Evolutionary conservation across 1,140 invertebrate species (phyloP).

Genomic region (Cyclargus thomasi): DNA sequence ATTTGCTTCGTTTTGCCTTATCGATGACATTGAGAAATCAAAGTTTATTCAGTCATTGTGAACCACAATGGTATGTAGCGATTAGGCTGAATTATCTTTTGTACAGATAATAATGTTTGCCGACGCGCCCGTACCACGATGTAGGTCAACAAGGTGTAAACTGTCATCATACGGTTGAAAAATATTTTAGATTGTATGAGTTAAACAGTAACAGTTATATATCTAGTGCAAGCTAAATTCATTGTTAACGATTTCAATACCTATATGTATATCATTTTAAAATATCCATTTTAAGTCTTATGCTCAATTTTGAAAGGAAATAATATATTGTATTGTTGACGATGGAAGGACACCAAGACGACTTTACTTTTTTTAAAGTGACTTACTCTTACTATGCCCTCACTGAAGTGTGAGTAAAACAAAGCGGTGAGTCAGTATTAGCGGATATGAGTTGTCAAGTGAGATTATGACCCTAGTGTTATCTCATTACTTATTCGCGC

Average conservation of each 20-base stretch:
- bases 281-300: no score
- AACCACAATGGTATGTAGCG: slow-evolving; percentile 17
- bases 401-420: slow-evolving; percentile 26
- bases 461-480: slow-evolving; percentile 27
- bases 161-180: neutral
- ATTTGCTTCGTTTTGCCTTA: neutral
- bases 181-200: slow-evolving; percentile 8
- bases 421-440: slow-evolving; percentile 31
- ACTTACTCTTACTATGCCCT: slow-evolving; percentile 15
- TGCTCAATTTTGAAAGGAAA: no score
- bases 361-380: neutral
- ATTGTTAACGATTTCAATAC: no score
- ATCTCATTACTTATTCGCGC: slow-evolving; percentile 13
- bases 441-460: slow-evolving; percentile 35
- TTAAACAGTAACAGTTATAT: neutral
- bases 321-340: no score
- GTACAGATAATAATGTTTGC: slow-evolving; percentile 43
- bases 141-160: slow-evolving; percentile 31
- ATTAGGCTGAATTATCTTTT: slow-evolving; percentile 42
- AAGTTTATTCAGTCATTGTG: slow-evolving; percentile 26
- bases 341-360: no score
- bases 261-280: no score
- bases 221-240: no score
- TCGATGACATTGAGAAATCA: slow-evolving; percentile 13
- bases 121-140: slow-evolving; percentile 36